Percentiles rank a stretch among this genome's conserved stretches.
phyloP scores from a whole-genome alignment of 2,888 invertebrate genomes.

The Ormyrus thymus region DNA sequence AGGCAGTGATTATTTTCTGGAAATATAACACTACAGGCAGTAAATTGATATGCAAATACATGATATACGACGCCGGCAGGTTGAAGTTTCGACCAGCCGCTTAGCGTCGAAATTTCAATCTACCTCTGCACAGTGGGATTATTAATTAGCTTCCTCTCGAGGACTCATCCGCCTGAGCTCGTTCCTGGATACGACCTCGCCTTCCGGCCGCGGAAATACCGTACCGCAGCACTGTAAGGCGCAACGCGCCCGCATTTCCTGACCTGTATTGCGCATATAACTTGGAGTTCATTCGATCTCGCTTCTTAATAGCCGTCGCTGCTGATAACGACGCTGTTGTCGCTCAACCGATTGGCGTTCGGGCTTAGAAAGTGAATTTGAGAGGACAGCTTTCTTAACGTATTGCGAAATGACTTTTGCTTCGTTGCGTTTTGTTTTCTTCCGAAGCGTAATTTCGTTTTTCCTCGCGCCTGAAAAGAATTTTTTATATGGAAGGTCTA shows the following conservation, averaged over 20 bases:
- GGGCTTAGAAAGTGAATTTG: too few relatives aligned
- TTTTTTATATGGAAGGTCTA: slow-evolving; percentile 39
- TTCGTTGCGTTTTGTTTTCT: slow-evolving; percentile 19
- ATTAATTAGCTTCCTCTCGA: slow-evolving; percentile 32
- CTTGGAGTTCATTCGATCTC: slow-evolving; percentile 29
- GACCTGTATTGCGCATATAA: not conserved
- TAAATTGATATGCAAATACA: slow-evolving; percentile 8
- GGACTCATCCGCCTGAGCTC: not conserved
- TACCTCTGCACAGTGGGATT: not conserved
- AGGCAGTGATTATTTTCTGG: not conserved
- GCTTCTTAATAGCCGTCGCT: slow-evolving; percentile 9
- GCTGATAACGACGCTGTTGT: too few relatives aligned
- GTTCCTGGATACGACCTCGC: not conserved
- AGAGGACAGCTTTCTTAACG: too few relatives aligned
- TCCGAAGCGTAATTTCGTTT: not conserved
- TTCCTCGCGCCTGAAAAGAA: slow-evolving; percentile 2
- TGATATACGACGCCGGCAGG: too few relatives aligned
- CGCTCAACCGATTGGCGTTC: too few relatives aligned
- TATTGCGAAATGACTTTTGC: not conserved
- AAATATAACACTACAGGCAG: not conserved
- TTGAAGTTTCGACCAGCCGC: not conserved
- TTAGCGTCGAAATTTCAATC: slow-evolving; percentile 25
- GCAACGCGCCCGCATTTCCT: not conserved
- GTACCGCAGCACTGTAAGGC: not conserved
- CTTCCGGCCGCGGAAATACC: not conserved